Conservation (phyloP, 2,888 invertebrate genomes). For the Margaritifera margaritifera region DNA sequence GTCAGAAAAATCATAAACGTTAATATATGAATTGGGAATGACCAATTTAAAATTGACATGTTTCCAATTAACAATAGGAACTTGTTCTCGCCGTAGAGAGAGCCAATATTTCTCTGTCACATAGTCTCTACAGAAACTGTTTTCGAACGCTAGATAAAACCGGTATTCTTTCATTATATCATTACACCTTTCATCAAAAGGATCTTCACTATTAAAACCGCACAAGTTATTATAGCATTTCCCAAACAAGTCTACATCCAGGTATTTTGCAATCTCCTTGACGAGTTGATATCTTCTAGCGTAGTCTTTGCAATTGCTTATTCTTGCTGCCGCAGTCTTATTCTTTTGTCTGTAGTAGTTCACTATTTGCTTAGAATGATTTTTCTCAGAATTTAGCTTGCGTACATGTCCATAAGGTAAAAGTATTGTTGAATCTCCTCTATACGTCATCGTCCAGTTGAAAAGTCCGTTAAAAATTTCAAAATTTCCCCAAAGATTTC, state of each 20-base stretch:
- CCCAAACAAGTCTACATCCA: conserved; percentile 40
- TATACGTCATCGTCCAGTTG: conserved; percentile 49
- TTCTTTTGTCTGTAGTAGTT: conserved; percentile 14
- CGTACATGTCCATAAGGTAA: conserved; percentile 35
- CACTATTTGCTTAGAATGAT: conserved; percentile 12
- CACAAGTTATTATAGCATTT: conserved; percentile 30
- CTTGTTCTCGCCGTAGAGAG: conserved; percentile 27
- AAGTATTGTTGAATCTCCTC: conserved; percentile 41
- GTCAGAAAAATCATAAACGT: conserved; percentile 24
- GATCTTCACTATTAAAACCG: not conserved
- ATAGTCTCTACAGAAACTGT: conserved; percentile 45
- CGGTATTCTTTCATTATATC: conserved; percentile 40
- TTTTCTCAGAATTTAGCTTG: conserved; percentile 12
- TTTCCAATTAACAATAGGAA: conserved; percentile 45
- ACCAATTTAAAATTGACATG: conserved; percentile 13
- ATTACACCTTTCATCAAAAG: conserved; percentile 11
- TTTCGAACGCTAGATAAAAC: conserved; percentile 44
- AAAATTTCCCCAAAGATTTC: conserved; percentile 27
- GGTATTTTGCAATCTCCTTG: too few relatives aligned
- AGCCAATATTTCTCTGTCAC: conserved; percentile 48
- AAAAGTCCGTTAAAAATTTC: conserved; percentile 26
- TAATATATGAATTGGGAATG: conserved; percentile 17
- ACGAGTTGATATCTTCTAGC: conserved; percentile 8
- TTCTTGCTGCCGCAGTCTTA: conserved; percentile 4
- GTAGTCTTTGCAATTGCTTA: conserved; percentile 10